Percentiles rank a stretch among this genome's conserved stretches.
Conservation (phyloP, 2,888 invertebrate genomes). For the Parnassius apollo region DNA sequence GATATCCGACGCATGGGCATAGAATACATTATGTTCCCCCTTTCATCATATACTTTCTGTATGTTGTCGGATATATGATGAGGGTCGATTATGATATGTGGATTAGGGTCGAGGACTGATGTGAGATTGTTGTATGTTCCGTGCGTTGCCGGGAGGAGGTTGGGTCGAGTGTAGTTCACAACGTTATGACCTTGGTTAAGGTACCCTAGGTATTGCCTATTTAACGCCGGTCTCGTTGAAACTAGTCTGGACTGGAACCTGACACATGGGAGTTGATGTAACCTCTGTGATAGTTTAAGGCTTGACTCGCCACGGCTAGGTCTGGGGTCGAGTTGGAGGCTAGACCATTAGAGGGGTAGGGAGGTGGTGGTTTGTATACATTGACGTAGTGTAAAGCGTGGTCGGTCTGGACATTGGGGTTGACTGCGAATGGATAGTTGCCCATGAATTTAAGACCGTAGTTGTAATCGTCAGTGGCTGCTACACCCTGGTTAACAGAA, state of each 20-base stretch:
- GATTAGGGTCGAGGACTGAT: conserved; percentile 78
- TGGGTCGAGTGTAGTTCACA: conserved; percentile 54
- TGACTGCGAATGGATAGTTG: conserved; percentile 67
- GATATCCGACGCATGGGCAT: conserved; percentile 78
- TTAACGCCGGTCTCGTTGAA: conserved; percentile 84
- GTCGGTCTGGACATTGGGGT: conserved; percentile 66
- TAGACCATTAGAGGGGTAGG: conserved; percentile 88
- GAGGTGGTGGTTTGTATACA: conserved; percentile 91
- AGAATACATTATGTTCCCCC: conserved; percentile 83
- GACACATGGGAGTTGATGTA: conserved; percentile 82
- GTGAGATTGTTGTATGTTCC: conserved; percentile 88
- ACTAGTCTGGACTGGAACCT: conserved; percentile 90
- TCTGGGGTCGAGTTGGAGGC: conserved; percentile 93
- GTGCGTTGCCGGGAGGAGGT: conserved; percentile 78
- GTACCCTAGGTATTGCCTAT: conserved; percentile 70
- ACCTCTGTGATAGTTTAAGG: conserved; percentile 69
- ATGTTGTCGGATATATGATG: conserved; percentile 82
- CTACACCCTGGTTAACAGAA: conserved; percentile 47
- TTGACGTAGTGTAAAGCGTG: conserved; percentile 82
- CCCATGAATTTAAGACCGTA: conserved; percentile 60
- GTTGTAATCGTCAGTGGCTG: conserved; percentile 57
- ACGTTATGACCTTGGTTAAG: conserved; percentile 56
- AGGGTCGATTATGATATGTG: conserved; percentile 80
- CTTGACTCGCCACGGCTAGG: conserved; percentile 87
- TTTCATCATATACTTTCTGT: conserved; percentile 82